Conservation (phyloP, 2,888 invertebrate species). For the Himalopsyche anomala region DNA sequence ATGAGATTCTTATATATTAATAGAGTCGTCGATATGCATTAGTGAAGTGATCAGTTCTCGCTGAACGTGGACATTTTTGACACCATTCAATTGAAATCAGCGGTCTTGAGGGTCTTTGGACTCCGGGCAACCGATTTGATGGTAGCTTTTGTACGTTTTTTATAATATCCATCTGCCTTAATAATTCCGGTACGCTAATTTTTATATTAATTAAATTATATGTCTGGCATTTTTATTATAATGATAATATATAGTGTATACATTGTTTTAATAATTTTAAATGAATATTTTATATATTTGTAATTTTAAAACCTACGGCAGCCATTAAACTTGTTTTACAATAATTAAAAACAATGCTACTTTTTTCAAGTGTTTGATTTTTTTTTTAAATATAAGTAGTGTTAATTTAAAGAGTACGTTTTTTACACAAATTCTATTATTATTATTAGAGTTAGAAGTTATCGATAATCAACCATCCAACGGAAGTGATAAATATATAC, state of each 20-base stretch:
- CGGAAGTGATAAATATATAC: conserved; percentile 33
- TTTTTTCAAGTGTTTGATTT: conserved; percentile 14
- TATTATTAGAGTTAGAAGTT: conserved; percentile 3
- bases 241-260: conserved; percentile 48
- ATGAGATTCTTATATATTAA: conserved; percentile 28
- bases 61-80: neutral
- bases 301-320: conserved; percentile 41
- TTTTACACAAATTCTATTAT: conserved; percentile 41
- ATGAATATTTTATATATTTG: conserved; percentile 53
- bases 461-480: conserved; percentile 36
- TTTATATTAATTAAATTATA: conserved; percentile 39
- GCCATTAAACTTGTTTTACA: conserved; percentile 28
- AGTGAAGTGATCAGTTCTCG: conserved; percentile 26
- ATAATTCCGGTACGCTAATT: conserved; percentile 41
- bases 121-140: conserved; percentile 22
- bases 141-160: conserved; percentile 62
- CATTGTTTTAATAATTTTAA: conserved; percentile 51
- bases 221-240: conserved; percentile 48
- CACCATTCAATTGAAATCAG: conserved; percentile 1
- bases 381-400: conserved; percentile 28
- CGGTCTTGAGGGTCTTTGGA: neutral
- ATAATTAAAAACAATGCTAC: conserved; percentile 14
- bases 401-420: conserved; percentile 28
- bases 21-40: conserved; percentile 10
- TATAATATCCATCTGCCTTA: conserved; percentile 56